Evolutionary conservation across 1,140 invertebrate species (phyloP), one percentile per base, ranked within the genome.

Genomic region (Lordiphosa stackelbergi): DNA sequence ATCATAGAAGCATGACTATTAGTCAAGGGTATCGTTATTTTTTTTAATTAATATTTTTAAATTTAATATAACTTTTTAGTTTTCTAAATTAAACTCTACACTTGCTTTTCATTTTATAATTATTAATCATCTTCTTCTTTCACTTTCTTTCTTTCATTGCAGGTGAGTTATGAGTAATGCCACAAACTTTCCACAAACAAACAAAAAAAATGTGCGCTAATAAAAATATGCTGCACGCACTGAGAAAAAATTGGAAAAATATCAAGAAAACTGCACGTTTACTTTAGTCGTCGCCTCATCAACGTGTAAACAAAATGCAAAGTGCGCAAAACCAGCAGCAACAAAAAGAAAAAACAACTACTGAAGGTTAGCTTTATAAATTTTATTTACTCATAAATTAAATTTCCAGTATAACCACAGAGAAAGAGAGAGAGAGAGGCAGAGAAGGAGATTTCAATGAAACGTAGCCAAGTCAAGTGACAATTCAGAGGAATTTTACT

Each of bases 291-390:
- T 55, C 47, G 65, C 49, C 38, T 74, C 65, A 51, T 61, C 55
- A 53, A 55, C 73, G 61, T 68, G 73, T 77, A 77, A 77, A 72
- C 73, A 77, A 72, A 72, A 77, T 73, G 62, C 69, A 66, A 69
- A 69, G 65, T 78, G 64, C 54, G 45, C 62, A 55, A 37, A 66
- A 56, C 16, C 24, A 54, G 46, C 66, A 61, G 47, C 37, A 61
- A 45, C 51, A 40, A 53, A 43, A 41, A 40, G 53, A 60, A 51
- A 37, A 36, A 58, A 53, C 69, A 73, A 58, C 46, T 10, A 48
- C 12, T 65, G 71, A 77, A 77, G 73, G 73, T 77, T 77, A 64
- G 63, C 68, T 58, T 61, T 60, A 72, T 77, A 63, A 57, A 68
- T 64, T 75, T 59, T 60, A 77, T 77, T 75, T 77, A 77, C 54